phyloP scores from a whole-genome alignment of 1,140 invertebrate species.

The Monomorium pharaonis region DNA sequence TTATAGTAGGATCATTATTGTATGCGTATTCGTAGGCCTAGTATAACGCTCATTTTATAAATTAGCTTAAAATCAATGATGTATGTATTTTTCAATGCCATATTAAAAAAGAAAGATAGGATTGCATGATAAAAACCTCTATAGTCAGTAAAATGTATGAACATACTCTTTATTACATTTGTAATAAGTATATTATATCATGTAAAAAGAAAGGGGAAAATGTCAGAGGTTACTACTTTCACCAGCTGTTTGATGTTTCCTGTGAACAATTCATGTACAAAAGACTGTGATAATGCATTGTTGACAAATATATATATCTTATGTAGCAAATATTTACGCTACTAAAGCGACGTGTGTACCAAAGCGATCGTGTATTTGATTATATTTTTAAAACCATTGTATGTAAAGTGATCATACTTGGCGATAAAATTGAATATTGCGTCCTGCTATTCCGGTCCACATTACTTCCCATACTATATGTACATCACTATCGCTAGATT shows the following conservation, averaged over 20 bases:
- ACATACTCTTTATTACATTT: constrained; percentile 31
- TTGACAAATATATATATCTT: constrained; percentile 42
- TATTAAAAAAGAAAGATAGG: constrained; percentile 6
- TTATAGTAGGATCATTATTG: constrained; percentile 49
- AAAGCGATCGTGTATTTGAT: too few species aligned
- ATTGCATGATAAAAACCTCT: not conserved
- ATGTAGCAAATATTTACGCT: constrained; percentile 47
- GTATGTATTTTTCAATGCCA: constrained; percentile 31
- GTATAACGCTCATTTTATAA: constrained; percentile 52
- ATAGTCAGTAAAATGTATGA: not conserved
- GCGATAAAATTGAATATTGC: constrained; percentile 54
- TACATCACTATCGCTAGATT: constrained; percentile 55
- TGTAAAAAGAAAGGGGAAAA: constrained; percentile 16
- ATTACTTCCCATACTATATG: constrained; percentile 52
- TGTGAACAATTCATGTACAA: constrained; percentile 55
- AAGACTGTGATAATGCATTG: constrained; percentile 67
- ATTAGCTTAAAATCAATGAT: constrained; percentile 39
- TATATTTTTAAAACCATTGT: constrained; percentile 67
- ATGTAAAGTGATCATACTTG: constrained; percentile 41
- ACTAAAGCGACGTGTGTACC: not conserved
- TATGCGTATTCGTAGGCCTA: constrained; percentile 57
- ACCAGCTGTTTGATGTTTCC: constrained; percentile 10
- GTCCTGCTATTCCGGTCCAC: constrained; percentile 37
- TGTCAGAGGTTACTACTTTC: constrained; percentile 7
- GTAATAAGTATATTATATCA: constrained; percentile 5